Evolutionary conservation across 2,113 vertebrate species (phyloP).

Genomic region (Aspidoscelis tigris): DNA sequence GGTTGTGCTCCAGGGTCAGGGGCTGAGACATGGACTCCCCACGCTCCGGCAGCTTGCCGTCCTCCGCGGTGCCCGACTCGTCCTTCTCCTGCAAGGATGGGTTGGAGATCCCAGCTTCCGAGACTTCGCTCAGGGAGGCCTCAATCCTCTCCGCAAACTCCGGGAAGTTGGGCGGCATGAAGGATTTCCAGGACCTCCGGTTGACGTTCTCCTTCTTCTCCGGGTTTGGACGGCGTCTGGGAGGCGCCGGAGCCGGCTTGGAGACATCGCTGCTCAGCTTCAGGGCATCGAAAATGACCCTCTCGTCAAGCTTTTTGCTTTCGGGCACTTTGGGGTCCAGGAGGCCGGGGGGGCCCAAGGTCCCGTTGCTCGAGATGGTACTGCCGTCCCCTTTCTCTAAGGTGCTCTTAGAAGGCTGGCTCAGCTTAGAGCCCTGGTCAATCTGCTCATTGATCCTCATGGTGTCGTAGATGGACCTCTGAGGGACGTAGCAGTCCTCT

Average conservation of each 20-base stretch:
- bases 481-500: constrained; percentile 98
- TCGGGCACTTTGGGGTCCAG: constrained; percentile 81
- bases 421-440: constrained; percentile 94
- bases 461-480: constrained; percentile 97
- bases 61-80: constrained; percentile 74
- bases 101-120: constrained; percentile 77
- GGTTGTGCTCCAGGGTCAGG: constrained; percentile 73
- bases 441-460: constrained; percentile 99
- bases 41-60: constrained; percentile 52
- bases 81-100: constrained; percentile 86
- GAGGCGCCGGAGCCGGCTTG: constrained; percentile 82
- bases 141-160: constrained; percentile 95
- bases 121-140: constrained; percentile 83
- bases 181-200: constrained; percentile 96
- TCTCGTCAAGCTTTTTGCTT: constrained; percentile 89
- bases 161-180: constrained; percentile 94
- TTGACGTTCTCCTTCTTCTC: constrained; percentile 92
- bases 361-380: constrained; percentile 96
- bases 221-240: constrained; percentile 84
- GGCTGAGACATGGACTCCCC: constrained; percentile 68
- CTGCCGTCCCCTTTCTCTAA: constrained; percentile 87
- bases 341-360: constrained; percentile 83
- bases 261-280: constrained; percentile 92
- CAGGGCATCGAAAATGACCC: constrained; percentile 96
- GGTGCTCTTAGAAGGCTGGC: constrained; percentile 92